Base-by-base conservation (phyloP, 2,113 vertebrate genomes). In the Cairina moschata region DNA sequence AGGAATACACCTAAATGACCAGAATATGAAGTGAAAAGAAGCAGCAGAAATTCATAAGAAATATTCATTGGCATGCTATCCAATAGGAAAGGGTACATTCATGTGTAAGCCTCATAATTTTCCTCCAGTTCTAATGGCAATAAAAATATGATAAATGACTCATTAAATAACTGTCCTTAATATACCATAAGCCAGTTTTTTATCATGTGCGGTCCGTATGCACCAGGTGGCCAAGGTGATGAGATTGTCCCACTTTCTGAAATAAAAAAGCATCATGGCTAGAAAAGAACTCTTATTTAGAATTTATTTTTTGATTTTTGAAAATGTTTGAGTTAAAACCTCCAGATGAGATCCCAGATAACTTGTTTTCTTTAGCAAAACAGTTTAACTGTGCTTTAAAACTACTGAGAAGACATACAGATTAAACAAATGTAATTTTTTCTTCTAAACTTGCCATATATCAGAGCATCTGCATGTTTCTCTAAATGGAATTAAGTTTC, bases 401-500 rank as follows among this genome's bases (percentile, higher is more conserved):
- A 88, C 52, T 82, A 44, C 76, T 88, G 80, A 93, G 88, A 46
- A 91, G 92, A 93, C 93, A 91, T 88, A 69, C 60, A 96, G 92
- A 93, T 86, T 96, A 96, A 97, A 94, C 95, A 96, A 90, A 66
- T 62, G 66, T 72, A 76, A 69, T 16, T 54, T 96, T 68, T 93
- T 42, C 68, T 90, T 78, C 77, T 72, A 16, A 82, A 86, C 4
- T 2, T 73, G 73, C 58, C 11, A 11, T 31, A 54, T 29, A 58
- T 62, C 73, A 8, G 4, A 92, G 20, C 3, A 0, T 2, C 9
- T 75, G 60, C 66, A 38, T 10, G 22, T 67, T 83, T 28, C 88
- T 95, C 67, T 73, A 32, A 75, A 92, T 85, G 86, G 86, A 96
- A 76, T 42, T 40, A 66, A 90, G 54, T 91, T 72, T 84, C 60